These are phyloP conservation scores for Agelaius tricolor DNA, from an alignment of 2,113 vertebrate species.

Conservation along the genomic window DNA sequence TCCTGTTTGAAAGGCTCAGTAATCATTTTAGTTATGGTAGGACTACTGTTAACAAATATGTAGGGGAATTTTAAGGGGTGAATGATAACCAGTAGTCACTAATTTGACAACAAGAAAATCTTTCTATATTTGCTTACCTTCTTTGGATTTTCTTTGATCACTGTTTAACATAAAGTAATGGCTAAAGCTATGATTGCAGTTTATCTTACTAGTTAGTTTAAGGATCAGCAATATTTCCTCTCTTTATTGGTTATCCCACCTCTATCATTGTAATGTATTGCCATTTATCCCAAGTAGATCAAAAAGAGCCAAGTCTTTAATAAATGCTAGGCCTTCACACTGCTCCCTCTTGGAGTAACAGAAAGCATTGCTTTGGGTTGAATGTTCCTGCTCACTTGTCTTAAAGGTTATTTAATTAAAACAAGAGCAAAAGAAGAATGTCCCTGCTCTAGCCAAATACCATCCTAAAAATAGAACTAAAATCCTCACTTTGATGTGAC, in stretches of 20 bases:
- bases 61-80: background rate
- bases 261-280: background rate
- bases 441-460: background rate
- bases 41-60: background rate
- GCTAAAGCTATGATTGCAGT: background rate
- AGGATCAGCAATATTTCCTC: background rate
- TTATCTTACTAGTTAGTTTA: background rate
- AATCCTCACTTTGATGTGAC: background rate
- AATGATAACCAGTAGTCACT: background rate
- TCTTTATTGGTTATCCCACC: background rate
- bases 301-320: background rate
- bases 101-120: background rate
- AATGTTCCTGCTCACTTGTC: slow-evolving; percentile 2
- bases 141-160: background rate
- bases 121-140: background rate
- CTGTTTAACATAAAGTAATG: background rate
- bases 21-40: background rate
- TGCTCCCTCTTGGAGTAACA: background rate
- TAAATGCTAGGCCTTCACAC: background rate
- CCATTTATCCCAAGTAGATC: background rate
- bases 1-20: background rate
- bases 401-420: slow-evolving; percentile 48
- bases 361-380: background rate
- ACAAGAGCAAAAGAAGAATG: slow-evolving; percentile 21
- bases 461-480: slow-evolving; percentile 21